These are phyloP conservation scores for Cephalopterus ornatus DNA, from an alignment of 2,113 vertebrate species.

Conservation along the genomic window DNA sequence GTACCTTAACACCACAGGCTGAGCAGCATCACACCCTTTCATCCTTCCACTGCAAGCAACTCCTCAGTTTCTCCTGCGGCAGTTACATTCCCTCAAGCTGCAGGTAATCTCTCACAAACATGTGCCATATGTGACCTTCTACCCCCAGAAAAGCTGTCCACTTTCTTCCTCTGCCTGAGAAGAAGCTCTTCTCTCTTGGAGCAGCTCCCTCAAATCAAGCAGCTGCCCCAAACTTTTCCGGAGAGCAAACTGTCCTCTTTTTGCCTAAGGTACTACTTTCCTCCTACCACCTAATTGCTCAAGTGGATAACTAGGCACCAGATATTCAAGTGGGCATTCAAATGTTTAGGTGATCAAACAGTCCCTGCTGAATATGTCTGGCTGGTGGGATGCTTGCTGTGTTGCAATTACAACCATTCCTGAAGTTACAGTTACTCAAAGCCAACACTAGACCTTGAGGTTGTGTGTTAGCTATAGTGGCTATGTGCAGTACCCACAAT, in stretches of 20 bases:
- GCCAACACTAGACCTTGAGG: neutral
- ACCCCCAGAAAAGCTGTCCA: neutral
- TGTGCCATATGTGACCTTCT: neutral
- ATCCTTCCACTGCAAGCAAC: neutral
- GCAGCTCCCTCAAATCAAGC: neutral
- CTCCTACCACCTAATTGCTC: neutral
- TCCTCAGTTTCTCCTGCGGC: neutral
- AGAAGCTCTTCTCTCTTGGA: neutral
- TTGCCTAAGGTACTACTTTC: neutral
- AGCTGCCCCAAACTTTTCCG: neutral
- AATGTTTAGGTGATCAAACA: neutral
- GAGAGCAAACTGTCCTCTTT: neutral
- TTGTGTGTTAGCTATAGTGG: neutral
- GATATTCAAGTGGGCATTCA: neutral
- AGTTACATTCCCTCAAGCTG: neutral
- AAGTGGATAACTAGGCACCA: neutral
- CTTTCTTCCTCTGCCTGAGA: neutral
- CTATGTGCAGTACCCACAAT: neutral
- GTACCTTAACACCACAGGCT: neutral
- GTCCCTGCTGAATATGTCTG: neutral
- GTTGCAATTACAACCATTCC: neutral
- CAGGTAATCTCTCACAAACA: neutral
- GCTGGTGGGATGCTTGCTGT: neutral
- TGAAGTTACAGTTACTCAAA: neutral
- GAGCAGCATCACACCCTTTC: fast-evolving